Conservation (phyloP, 2,113 vertebrate genomes). For the Pontoporia blainvillei region DNA sequence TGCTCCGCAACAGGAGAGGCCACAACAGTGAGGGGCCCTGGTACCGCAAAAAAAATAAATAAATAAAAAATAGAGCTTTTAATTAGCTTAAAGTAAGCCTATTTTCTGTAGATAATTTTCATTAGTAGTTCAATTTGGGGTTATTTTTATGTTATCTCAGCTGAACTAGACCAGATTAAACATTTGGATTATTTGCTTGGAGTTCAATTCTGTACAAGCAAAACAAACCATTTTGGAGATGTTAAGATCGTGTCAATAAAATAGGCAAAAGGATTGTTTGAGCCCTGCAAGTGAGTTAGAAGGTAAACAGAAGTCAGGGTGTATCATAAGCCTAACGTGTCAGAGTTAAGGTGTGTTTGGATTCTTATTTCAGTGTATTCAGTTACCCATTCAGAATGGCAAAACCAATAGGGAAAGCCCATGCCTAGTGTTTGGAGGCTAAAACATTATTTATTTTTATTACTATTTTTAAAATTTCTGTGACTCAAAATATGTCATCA, state of each 20-base stretch:
- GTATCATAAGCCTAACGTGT: neutral
- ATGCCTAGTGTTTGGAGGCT: neutral
- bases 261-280: neutral
- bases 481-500: neutral
- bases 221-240: neutral
- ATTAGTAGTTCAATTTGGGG: neutral
- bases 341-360: neutral
- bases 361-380: neutral
- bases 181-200: constrained; percentile 8
- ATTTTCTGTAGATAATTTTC: neutral
- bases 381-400: neutral
- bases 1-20: too few species aligned
- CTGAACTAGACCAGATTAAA: neutral
- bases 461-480: neutral
- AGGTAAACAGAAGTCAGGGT: neutral
- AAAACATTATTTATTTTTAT: neutral
- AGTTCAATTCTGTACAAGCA: neutral
- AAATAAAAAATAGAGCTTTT: neutral
- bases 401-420: neutral
- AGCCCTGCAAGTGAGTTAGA: neutral
- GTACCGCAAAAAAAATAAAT: too few species aligned
- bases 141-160: neutral
- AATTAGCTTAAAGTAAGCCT: constrained; percentile 7
- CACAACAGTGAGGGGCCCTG: too few species aligned
- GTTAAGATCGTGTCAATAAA: neutral